Conservation (phyloP, 2,797 vertebrate genomes). For the Hydrolagus colliei region DNA sequence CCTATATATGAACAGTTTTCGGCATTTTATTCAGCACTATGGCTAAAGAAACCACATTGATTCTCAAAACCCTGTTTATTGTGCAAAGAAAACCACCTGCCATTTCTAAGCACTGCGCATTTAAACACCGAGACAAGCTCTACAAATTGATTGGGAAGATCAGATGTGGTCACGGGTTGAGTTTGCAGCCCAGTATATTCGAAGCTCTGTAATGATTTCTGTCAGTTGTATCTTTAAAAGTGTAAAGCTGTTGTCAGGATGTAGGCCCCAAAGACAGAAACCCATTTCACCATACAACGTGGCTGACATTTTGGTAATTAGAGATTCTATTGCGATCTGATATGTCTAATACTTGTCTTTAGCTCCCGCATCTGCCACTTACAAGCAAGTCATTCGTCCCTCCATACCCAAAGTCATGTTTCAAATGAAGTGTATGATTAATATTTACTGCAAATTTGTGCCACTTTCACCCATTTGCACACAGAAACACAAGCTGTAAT, state of each 20-base stretch:
- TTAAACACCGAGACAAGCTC: background rate
- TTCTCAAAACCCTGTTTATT: too few relatives aligned
- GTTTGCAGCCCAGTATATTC: constrained; percentile 6
- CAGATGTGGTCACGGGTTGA: background rate
- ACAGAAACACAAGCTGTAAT: constrained; percentile 44
- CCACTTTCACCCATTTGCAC: constrained; percentile 40
- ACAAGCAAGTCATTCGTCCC: constrained; percentile 22
- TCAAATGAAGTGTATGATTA: constrained; percentile 36
- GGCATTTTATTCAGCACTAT: background rate
- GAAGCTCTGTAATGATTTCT: constrained; percentile 33
- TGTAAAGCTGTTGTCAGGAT: constrained; percentile 27
- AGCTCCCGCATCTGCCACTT: constrained; percentile 34
- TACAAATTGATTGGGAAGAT: constrained; percentile 10
- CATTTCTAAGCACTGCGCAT: background rate
- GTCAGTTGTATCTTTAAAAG: constrained; percentile 30
- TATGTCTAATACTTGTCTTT: constrained; percentile 2
- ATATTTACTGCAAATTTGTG: constrained; percentile 37
- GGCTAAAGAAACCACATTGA: too few relatives aligned
- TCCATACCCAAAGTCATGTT: constrained; percentile 33
- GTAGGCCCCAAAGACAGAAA: constrained; percentile 20
- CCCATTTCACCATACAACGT: background rate
- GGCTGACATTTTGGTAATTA: constrained; percentile 16
- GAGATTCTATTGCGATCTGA: constrained; percentile 4
- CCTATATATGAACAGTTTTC: background rate
- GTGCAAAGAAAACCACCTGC: too few relatives aligned